These are phyloP conservation scores for Drosophila virilis DNA, from an alignment of 1,140 invertebrate species.

Conservation along the genomic window DNA sequence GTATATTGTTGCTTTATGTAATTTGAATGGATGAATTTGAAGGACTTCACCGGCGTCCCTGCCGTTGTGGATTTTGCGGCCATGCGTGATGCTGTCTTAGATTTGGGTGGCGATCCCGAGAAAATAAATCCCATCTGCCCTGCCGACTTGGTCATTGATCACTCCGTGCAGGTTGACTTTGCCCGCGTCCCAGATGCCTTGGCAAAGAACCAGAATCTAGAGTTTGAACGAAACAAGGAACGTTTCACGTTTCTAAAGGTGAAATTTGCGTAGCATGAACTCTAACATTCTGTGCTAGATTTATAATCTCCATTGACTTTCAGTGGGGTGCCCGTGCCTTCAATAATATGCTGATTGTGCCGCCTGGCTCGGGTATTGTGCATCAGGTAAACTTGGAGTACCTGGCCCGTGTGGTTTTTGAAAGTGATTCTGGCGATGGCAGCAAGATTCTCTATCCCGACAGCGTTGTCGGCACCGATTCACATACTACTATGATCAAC, in stretches of 20 bases:
- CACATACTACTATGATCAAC: constrained; percentile 99
- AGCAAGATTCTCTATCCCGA: constrained; percentile 92
- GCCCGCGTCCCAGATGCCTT: constrained; percentile 94
- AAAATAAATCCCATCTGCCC: constrained; percentile 99
- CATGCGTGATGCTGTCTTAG: constrained; percentile 97
- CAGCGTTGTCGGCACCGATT: constrained; percentile 99
- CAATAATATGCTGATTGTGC: constrained; percentile 98
- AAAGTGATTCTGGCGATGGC: constrained; percentile 84
- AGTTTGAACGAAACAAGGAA: constrained; percentile 98
- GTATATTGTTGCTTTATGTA: background rate
- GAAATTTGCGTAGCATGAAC: background rate
- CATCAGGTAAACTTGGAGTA: constrained; percentile 99
- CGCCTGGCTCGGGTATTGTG: constrained; percentile 98
- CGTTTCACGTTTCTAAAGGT: constrained; percentile 96
- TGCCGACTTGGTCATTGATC: constrained; percentile 98
- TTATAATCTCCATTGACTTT: constrained; percentile 32
- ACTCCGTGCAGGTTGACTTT: constrained; percentile 99
- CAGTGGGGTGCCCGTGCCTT: constrained; percentile 98
- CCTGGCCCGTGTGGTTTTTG: constrained; percentile 97
- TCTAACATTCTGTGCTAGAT: too few species aligned
- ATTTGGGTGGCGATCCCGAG: constrained; percentile 93
- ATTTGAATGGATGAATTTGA: background rate
- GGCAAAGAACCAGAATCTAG: constrained; percentile 96
- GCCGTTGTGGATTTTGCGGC: constrained; percentile 99
- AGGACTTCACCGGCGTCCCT: constrained; percentile 98